Conservation (phyloP, 2,888 invertebrate genomes). For the Parthenolecanium corni region DNA sequence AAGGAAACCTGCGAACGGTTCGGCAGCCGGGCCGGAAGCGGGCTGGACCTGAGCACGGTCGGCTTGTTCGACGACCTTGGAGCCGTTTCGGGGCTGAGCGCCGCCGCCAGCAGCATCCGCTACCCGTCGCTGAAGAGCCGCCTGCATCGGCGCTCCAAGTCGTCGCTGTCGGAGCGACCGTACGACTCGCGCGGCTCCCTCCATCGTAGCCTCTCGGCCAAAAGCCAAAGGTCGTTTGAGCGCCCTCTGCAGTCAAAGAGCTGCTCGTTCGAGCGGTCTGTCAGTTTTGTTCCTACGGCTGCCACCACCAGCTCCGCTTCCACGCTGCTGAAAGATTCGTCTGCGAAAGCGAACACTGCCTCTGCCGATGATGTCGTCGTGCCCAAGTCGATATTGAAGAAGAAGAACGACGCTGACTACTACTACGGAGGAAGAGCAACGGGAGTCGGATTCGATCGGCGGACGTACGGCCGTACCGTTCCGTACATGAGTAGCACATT, state of each 20-base stretch:
- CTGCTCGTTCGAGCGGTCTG: constrained; percentile 25
- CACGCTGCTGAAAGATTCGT: constrained; percentile 13
- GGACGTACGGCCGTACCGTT: not conserved
- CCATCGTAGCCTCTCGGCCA: constrained; percentile 2
- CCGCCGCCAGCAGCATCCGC: not conserved
- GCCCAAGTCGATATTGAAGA: constrained; percentile 46
- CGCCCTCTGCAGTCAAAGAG: constrained; percentile 10
- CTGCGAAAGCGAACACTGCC: constrained; percentile 33
- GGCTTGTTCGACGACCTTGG: constrained; percentile 32
- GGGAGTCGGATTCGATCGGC: not conserved
- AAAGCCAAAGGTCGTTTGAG: constrained; percentile 4
- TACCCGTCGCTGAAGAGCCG: not conserved
- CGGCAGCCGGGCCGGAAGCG: constrained; percentile 2
- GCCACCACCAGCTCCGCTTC: constrained; percentile 8
- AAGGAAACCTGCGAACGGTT: constrained; percentile 64
- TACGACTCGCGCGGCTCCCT: constrained; percentile 29
- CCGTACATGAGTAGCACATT: constrained; percentile 21
- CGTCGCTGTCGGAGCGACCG: constrained; percentile 40
- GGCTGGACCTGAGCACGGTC: constrained; percentile 41
- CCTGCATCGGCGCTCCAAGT: constrained; percentile 31
- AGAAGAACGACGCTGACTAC: constrained; percentile 37
- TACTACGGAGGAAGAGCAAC: not conserved
- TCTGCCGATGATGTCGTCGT: constrained; percentile 43
- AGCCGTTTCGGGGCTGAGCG: not conserved
- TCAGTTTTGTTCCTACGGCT: constrained; percentile 26